Conservation (phyloP, 2,113 vertebrate species). For the Bettongia penicillata region DNA sequence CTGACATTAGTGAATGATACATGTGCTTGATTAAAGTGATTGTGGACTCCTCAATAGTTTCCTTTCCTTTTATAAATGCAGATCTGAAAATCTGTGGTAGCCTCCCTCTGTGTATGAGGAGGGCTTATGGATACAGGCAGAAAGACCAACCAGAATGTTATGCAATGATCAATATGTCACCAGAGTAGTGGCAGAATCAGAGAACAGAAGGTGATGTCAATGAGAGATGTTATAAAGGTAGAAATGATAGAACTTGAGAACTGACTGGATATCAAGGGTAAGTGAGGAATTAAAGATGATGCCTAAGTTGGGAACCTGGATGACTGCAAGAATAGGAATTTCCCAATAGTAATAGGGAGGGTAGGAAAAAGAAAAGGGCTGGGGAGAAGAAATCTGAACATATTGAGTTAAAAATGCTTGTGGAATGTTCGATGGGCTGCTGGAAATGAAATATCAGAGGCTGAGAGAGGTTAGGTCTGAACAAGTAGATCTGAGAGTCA, state of each 20-base stretch:
- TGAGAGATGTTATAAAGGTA: background rate
- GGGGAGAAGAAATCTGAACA: background rate
- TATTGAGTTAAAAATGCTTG: background rate
- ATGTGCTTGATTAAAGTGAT: no score
- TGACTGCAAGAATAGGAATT: background rate
- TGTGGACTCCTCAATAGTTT: no score
- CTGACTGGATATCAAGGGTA: background rate
- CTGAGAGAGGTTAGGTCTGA: background rate
- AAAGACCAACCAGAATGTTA: background rate
- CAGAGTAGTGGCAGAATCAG: background rate
- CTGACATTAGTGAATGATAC: no score
- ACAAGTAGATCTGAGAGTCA: background rate
- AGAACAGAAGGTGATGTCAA: background rate
- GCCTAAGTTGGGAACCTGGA: background rate
- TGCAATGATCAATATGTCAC: no score
- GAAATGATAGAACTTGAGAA: background rate
- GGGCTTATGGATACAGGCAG: no score
- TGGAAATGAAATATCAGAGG: background rate
- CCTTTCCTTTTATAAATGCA: no score
- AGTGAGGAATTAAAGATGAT: background rate
- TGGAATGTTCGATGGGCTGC: fast-evolving
- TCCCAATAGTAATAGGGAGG: background rate
- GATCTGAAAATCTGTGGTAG: no score
- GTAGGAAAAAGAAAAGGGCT: no score
- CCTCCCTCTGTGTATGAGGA: no score